Evolutionary conservation across 2,888 invertebrate genomes (phyloP).

Genomic region (Pecten maximus): DNA sequence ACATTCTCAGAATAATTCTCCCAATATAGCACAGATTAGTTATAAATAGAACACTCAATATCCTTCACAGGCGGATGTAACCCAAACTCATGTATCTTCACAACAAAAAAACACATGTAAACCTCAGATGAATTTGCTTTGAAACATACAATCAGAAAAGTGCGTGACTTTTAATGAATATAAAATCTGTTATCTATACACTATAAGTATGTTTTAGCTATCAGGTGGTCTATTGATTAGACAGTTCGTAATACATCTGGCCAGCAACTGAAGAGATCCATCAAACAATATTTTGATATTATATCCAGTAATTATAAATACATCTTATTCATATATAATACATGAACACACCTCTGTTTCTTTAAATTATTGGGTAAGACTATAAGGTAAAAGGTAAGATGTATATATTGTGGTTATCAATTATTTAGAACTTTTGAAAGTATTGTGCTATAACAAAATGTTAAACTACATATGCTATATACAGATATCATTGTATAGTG

Average conservation of each 20-base stretch:
- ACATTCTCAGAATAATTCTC: conserved; percentile 35
- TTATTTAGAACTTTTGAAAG: no score
- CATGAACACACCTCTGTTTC: no score
- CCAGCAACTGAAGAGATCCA: background rate
- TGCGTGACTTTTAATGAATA: background rate
- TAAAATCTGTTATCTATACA: background rate
- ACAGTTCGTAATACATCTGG: background rate
- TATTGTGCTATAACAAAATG: background rate
- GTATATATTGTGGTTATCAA: no score
- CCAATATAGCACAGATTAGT: conserved; percentile 8
- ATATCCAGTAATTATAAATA: background rate
- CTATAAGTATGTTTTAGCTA: background rate
- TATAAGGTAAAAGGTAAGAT: no score
- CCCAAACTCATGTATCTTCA: background rate
- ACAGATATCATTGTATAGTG: background rate
- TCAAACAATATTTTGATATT: background rate
- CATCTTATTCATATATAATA: no score
- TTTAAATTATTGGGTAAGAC: no score
- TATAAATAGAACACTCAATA: conserved; percentile 32
- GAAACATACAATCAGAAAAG: background rate
- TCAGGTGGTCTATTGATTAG: background rate
- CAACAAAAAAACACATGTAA: conserved; percentile 22
- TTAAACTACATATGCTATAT: background rate
- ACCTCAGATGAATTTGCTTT: conserved; percentile 5
- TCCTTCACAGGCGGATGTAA: conserved; percentile 6